A percentile compares a stretch with the other conserved stretches of the same genome.
Conservation (phyloP, 2,888 invertebrate species). For the Coelinius sp. region DNA sequence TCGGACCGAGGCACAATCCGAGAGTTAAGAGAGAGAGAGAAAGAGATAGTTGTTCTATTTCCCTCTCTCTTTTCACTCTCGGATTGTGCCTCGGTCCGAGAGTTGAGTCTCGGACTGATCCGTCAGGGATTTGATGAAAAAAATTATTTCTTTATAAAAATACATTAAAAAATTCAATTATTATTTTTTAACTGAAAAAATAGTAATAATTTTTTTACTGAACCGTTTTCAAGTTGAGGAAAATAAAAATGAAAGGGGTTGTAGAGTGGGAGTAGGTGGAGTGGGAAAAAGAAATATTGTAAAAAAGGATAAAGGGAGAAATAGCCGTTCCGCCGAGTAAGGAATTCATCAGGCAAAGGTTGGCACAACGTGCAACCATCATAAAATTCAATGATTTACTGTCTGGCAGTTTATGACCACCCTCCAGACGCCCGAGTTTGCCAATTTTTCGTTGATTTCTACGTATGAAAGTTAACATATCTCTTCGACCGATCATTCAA, state of each 20-base stretch:
- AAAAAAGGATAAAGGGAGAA: constrained; percentile 32
- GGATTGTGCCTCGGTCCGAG: no score
- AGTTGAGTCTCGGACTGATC: no score
- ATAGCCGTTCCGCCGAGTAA: constrained; percentile 56
- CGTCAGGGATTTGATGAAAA: no score
- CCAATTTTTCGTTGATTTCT: constrained; percentile 68
- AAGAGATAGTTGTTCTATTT: no score
- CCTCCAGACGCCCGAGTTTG: constrained; percentile 66
- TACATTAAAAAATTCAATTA: background rate
- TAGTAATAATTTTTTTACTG: constrained; percentile 4
- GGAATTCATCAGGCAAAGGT: constrained; percentile 71
- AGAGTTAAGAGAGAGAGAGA: no score
- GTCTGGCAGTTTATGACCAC: constrained; percentile 69
- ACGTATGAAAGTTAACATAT: background rate
- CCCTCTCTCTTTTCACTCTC: no score
- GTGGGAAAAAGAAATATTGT: constrained; percentile 25
- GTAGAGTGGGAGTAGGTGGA: constrained; percentile 10
- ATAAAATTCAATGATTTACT: constrained; percentile 70
- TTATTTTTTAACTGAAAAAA: background rate
- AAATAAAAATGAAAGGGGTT: constrained; percentile 14
- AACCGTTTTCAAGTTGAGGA: background rate
- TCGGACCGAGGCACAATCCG: no score
- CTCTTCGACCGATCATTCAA: background rate
- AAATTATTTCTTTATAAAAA: background rate
- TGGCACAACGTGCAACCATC: constrained; percentile 69